Evolutionary conservation across 2,888 invertebrate species (phyloP).

Genomic region (Lycocerus yunnanus): DNA sequence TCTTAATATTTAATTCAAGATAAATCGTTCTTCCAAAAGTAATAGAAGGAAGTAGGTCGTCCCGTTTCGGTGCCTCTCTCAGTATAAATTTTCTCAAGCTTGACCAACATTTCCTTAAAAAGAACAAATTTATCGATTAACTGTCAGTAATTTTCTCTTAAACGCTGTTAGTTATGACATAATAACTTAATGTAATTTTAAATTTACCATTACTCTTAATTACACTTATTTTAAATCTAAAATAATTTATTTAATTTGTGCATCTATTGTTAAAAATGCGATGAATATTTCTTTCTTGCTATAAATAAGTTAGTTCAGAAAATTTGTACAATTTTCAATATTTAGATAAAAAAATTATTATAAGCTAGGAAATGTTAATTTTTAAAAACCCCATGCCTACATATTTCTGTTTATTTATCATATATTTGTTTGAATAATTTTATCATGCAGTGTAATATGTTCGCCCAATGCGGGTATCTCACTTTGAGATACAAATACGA

Average conservation of each 20-base stretch:
- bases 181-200: neutral
- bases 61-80: conserved; percentile 12
- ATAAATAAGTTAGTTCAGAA: neutral
- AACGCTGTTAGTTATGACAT: neutral
- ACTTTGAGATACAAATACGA: too few species aligned
- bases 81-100: conserved; percentile 13
- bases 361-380: too few species aligned
- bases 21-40: conserved; percentile 5
- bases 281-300: too few species aligned
- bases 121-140: neutral
- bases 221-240: neutral
- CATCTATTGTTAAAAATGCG: neutral
- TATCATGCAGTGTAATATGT: too few species aligned
- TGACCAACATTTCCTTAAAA: conserved; percentile 1
- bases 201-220: neutral
- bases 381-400: too few species aligned
- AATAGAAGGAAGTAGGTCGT: conserved; percentile 15
- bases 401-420: too few species aligned
- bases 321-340: neutral
- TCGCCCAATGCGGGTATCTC: too few species aligned
- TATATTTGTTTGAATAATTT: too few species aligned
- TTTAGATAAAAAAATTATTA: neutral
- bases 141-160: neutral
- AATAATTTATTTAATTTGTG: neutral
- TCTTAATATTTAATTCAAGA: conserved; percentile 9